These are phyloP conservation scores for Mesocricetus auratus DNA, from an alignment of 2,113 vertebrate species.

Conservation along the genomic window DNA sequence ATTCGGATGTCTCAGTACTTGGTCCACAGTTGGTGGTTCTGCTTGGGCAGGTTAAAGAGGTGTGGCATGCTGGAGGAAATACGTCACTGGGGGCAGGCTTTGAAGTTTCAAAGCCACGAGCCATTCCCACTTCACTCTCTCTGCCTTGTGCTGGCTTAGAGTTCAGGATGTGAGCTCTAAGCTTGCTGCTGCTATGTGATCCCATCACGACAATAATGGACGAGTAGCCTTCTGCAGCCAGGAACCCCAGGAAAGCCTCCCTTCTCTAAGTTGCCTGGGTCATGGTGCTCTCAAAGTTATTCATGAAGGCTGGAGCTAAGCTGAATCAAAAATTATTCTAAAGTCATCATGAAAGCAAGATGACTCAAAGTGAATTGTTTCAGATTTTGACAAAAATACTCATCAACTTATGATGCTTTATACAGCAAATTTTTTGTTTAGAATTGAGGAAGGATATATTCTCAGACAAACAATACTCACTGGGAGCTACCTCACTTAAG, in stretches of 20 bases:
- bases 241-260: neutral
- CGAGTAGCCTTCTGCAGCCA: neutral
- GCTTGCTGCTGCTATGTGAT: neutral
- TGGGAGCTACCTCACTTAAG: neutral
- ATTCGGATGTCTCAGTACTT: neutral
- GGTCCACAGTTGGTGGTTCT: neutral
- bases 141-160: neutral
- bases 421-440: neutral
- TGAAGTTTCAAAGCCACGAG: neutral
- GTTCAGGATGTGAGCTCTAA: neutral
- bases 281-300: neutral
- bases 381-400: neutral
- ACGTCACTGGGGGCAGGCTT: neutral
- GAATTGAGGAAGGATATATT: neutral
- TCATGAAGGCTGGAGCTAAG: neutral
- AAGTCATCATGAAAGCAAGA: neutral
- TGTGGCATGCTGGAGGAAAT: neutral
- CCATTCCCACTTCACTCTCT: neutral
- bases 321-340: neutral
- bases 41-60: neutral
- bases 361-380: neutral
- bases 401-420: neutral
- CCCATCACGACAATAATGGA: neutral
- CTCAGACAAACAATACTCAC: neutral
- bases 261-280: neutral